Evolutionary conservation across 1,140 invertebrate genomes (phyloP), one percentile per base, ranked within the genome.

Genomic region (Euura saliciscinereae): DNA sequence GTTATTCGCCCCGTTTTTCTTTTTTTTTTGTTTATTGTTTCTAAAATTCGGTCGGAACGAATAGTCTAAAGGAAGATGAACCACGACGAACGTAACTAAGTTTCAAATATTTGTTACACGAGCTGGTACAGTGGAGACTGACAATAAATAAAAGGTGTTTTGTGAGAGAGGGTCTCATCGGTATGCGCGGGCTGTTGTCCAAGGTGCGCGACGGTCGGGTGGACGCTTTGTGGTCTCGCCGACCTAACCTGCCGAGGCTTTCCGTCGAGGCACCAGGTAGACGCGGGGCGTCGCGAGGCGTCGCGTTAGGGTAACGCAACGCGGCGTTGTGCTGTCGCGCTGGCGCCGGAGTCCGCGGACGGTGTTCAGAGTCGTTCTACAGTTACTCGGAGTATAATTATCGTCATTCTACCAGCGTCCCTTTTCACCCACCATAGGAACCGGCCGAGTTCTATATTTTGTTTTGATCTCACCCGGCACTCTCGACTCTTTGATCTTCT

Each of bases 141-240:
- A 28, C 28, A 28, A 28, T 28, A 28, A 28, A 28, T 28, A 28
- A 28, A 28, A 28, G 28, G 28, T 28, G 28, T 0, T 28, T 28
- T 28, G 28, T 28, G 28, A 28, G 80, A 80, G 82, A 79, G 80
- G 81, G 76, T 45, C 77, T 82, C 82, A 82, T 83, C 82, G 79
- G 80, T 79, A 82, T 82, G 81, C 82, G 82, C 28, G 82, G 80
- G 81, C 51, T 59, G 8, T 8, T 80, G 79, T 79, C 73, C 71
- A 66, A 79, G 75, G 75, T 76, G 67, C 71, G 74, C 74, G 73
- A 71, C 78, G 72, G 71, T 77, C 79, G 78, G 74, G 75, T 79
- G 76, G 44, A 43, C 73, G 75, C 75, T 75, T 73, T 71, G 78
- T 78, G 73, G 74, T 71, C 75, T 77, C 75, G 51, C 51, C 51